These are phyloP conservation scores for Punctoribates punctum DNA, from an alignment of 2,888 invertebrate genomes.

Conservation along the genomic window DNA sequence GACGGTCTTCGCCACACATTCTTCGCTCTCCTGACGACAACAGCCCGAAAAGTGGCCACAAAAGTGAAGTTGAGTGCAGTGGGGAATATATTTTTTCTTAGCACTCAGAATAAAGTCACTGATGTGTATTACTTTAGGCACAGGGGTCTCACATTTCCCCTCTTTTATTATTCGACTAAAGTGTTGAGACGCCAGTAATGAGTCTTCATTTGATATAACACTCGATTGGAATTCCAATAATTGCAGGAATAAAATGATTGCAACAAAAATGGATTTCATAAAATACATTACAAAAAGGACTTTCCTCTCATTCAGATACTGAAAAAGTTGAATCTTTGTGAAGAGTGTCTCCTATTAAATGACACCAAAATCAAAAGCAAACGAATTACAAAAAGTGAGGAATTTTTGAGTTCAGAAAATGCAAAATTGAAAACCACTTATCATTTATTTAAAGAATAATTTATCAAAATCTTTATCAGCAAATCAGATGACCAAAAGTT, in stretches of 20 bases:
- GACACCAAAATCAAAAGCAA: background rate
- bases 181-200: slow-evolving; percentile 40
- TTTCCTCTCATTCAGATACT: background rate
- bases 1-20: slow-evolving; percentile 40
- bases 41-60: slow-evolving; percentile 42
- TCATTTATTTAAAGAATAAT: background rate
- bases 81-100: slow-evolving; percentile 41
- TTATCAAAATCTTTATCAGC: background rate
- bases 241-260: slow-evolving; percentile 1
- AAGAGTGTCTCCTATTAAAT: background rate
- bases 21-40: slow-evolving; percentile 43
- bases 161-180: slow-evolving; percentile 38
- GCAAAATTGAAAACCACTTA: background rate
- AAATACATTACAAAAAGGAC: background rate
- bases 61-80: slow-evolving; percentile 39
- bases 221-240: background rate
- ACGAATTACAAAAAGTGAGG: background rate
- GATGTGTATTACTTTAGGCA: slow-evolving; percentile 37
- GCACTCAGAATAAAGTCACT: slow-evolving; percentile 33
- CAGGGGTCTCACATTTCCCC: slow-evolving; percentile 40
- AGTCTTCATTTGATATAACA: slow-evolving; percentile 33
- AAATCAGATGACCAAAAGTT: background rate
- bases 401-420: background rate
- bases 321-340: background rate
- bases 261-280: background rate